phyloP scores from a whole-genome alignment of 2,888 invertebrate species.

The Acanthosepion esculentum region DNA sequence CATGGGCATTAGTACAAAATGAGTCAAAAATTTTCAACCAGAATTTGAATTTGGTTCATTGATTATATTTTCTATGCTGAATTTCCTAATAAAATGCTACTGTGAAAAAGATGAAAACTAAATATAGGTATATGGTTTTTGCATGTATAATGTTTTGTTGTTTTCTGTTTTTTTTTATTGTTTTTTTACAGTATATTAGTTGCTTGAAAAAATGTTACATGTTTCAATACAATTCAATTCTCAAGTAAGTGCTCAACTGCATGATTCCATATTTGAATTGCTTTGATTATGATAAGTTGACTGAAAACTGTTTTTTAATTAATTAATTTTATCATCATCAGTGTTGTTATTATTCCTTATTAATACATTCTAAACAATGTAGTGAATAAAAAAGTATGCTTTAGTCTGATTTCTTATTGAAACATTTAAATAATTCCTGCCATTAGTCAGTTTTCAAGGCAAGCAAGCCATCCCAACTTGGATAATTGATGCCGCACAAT shows the following conservation, averaged over 20 bases:
- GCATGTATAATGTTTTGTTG: conserved; percentile 9
- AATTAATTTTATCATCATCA: neutral
- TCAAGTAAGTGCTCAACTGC: neutral
- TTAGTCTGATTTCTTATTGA: neutral
- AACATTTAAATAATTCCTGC: no score
- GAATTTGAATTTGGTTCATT: no score
- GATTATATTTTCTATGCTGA: neutral
- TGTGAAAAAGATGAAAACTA: neutral
- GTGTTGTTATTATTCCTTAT: neutral
- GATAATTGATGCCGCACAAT: no score
- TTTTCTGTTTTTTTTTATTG: neutral
- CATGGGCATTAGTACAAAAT: no score
- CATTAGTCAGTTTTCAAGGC: neutral
- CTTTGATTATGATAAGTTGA: neutral
- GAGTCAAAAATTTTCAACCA: no score
- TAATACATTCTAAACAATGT: neutral
- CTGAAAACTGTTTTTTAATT: neutral
- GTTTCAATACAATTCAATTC: neutral
- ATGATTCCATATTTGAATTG: neutral
- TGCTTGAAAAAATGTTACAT: neutral
- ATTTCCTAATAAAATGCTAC: neutral
- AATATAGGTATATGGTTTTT: neutral
- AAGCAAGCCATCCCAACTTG: no score
- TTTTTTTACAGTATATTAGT: neutral
- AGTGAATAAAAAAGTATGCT: neutral